These are phyloP conservation scores for Panzeria rudis DNA, from an alignment of 2,888 invertebrate species.

Conservation along the genomic window DNA sequence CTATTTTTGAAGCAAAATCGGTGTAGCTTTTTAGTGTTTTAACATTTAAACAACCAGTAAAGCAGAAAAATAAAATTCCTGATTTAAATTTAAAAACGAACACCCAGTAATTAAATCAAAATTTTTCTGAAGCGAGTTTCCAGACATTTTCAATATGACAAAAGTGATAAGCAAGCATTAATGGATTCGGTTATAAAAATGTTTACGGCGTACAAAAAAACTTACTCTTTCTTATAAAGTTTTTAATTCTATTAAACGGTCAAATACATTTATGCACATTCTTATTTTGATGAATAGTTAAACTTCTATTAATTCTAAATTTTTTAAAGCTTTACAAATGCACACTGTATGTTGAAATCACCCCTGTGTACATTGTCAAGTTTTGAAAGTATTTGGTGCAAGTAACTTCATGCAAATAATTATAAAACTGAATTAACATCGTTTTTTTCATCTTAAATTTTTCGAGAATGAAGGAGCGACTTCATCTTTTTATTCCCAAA, in stretches of 20 bases:
- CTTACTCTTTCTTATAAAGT: no score
- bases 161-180: no score
- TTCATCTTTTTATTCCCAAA: constrained; percentile 15
- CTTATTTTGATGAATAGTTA: not conserved
- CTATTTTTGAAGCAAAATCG: constrained; percentile 35
- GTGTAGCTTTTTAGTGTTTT: constrained; percentile 44
- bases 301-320: not conserved
- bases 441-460: not conserved
- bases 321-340: constrained; percentile 49
- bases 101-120: no score
- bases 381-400: constrained; percentile 49
- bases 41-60: not conserved
- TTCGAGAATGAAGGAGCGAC: constrained; percentile 43
- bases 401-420: not conserved
- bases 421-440: not conserved
- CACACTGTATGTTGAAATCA: not conserved
- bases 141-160: no score
- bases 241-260: no score
- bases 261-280: no score
- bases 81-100: no score
- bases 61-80: not conserved
- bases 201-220: no score
- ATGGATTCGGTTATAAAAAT: no score
- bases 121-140: no score
- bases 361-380: constrained; percentile 60